These are phyloP conservation scores for Morpho helenor DNA, from an alignment of 2,888 invertebrate genomes.

Conservation along the genomic window DNA sequence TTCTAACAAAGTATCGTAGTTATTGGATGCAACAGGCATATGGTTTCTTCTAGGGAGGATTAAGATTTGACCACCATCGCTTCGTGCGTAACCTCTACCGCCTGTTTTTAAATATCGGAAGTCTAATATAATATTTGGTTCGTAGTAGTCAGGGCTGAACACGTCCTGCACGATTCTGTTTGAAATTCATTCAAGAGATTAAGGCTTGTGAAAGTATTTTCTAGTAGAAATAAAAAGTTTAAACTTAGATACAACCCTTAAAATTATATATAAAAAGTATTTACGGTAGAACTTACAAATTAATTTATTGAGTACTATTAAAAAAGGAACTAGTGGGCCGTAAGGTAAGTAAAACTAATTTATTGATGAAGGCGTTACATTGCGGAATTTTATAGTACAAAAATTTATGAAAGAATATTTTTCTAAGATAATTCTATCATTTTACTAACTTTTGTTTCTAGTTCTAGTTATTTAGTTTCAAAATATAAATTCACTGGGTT, in stretches of 20 bases:
- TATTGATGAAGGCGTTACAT: too few relatives aligned
- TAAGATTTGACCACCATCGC: conserved; percentile 59
- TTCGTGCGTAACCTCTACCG: conserved; percentile 59
- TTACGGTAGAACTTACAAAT: neutral
- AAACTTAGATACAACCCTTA: too few relatives aligned
- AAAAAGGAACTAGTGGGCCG: too few relatives aligned
- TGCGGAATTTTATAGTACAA: too few relatives aligned
- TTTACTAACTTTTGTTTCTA: too few relatives aligned
- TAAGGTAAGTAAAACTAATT: too few relatives aligned
- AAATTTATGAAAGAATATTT: too few relatives aligned
- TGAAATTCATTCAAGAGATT: conserved; percentile 9
- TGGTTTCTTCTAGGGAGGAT: conserved; percentile 51
- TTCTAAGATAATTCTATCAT: too few relatives aligned
- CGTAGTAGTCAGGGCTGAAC: conserved; percentile 57
- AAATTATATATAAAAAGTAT: neutral
- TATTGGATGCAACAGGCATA: conserved; percentile 40
- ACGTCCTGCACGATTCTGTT: conserved; percentile 53
- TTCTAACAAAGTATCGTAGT: conserved; percentile 59
- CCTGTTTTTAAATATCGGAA: conserved; percentile 63
- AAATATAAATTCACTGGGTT: too few relatives aligned
- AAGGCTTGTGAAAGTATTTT: neutral
- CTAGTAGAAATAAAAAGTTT: too few relatives aligned
- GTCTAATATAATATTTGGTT: conserved; percentile 59
- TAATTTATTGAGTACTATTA: too few relatives aligned
- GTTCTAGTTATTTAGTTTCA: too few relatives aligned